phyloP scores from a whole-genome alignment of 2,113 vertebrate genomes.

The Tylochromis polylepis region DNA sequence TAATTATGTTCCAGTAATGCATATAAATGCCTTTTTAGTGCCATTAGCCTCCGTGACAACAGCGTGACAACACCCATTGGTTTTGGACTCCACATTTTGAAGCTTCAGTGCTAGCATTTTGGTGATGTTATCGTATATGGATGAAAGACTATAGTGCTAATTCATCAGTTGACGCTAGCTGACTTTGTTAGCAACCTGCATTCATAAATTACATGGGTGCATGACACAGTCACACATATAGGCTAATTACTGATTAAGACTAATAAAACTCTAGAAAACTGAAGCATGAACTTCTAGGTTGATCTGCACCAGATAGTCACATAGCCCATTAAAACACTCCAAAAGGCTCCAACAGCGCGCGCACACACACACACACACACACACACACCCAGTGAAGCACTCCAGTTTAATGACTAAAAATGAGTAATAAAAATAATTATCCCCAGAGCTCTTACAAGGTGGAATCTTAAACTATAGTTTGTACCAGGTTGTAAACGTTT shows the following conservation, averaged over 20 bases:
- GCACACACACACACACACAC: too few species aligned
- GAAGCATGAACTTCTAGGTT: neutral
- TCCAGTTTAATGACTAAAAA: neutral
- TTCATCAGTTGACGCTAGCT: accelerated
- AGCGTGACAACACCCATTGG: neutral
- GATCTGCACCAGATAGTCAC: neutral
- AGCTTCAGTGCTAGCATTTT: neutral
- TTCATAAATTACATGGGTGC: neutral
- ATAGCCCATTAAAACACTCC: neutral
- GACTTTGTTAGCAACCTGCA: neutral
- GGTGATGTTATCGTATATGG: neutral
- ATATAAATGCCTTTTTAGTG: neutral
- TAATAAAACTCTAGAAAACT: neutral
- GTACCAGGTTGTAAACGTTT: neutral
- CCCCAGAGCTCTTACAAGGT: neutral
- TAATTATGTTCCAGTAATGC: neutral
- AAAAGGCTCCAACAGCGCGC: neutral
- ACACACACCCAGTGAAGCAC: neutral
- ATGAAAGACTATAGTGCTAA: neutral
- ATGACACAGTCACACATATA: neutral
- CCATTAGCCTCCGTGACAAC: neutral
- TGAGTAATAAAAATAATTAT: neutral
- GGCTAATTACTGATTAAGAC: neutral
- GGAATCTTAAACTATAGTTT: neutral
- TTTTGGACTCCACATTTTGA: neutral